Base-by-base conservation (phyloP, 1,140 invertebrate genomes). In the Atta cephalotes region DNA sequence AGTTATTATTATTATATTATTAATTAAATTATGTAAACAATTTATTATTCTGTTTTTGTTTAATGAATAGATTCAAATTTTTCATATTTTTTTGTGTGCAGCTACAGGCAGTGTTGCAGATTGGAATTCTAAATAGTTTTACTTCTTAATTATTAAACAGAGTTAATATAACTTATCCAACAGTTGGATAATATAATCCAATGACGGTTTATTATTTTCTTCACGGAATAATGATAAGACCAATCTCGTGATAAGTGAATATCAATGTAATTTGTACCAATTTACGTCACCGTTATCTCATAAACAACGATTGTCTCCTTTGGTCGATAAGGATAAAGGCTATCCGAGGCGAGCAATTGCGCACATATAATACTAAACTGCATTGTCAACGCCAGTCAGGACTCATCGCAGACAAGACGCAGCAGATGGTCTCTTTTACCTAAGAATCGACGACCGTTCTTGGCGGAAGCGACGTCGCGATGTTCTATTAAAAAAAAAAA, bases 401-500 rank as follows among this genome's bases (percentile, higher is more conserved):
- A 60, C n/a, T 62, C 70, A 60, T 87, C 80, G 25, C 25, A 25
- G 25, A 25, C 25, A 31, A 70, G 45, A 16, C 78, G 51, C 62
- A 25, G 53, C 85, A 74, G 58, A 77, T 87, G 71, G 56, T 78
- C 85, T 68, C 82, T 62, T 58, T 89, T 77, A 31, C 58, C 45
- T 3, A 49, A 65, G 62, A 76, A 87, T 76, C 74, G 79, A 76
- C 85, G 79, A 76, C 72, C 79, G 66, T 89, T 77, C 78, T 53
- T 28, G 66, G 39, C 51, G 53, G 53, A 79, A 79, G 60, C 21
- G 18, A 60, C 49, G 21, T 45, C 7, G 12, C 49, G 14, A 79
- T 45, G 49, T 58, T 70, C 18, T 58, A 81, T 60, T 74, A 25
- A 58, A 70, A 12, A 3, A 10, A 25, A 7, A 70, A 12, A 3